Percentiles rank a stretch among this genome's conserved stretches.
Evolutionary conservation across 1,140 invertebrate genomes (phyloP).

Genomic region (Aporrectodea caliginosa): DNA sequence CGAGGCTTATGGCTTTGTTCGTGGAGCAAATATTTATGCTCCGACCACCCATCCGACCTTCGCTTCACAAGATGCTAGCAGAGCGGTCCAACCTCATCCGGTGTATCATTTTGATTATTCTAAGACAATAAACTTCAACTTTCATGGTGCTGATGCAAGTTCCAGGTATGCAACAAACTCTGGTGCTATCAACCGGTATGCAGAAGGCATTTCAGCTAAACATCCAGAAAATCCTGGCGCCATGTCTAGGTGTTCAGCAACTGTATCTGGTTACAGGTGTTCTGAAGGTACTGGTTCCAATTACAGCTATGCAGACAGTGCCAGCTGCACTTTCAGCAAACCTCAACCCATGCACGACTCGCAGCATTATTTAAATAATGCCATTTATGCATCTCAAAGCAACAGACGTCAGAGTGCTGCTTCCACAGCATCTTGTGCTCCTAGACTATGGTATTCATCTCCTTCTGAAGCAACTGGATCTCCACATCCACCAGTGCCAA

Average conservation of each 20-base stretch:
- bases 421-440: too few species aligned
- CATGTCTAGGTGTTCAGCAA: too few species aligned
- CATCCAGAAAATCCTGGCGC: too few species aligned
- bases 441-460: too few species aligned
- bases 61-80: not conserved
- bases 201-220: too few species aligned
- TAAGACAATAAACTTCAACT: not conserved
- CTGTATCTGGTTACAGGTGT: not conserved
- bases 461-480: too few species aligned
- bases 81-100: not conserved
- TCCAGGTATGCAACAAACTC: not conserved
- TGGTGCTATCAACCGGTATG: not conserved
- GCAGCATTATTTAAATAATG: too few species aligned
- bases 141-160: not conserved
- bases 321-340: not conserved
- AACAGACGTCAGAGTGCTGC: too few species aligned
- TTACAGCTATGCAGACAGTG: not conserved
- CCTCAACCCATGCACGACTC: too few species aligned
- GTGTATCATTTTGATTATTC: too few species aligned
- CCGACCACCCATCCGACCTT: not conserved
- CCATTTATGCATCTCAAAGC: too few species aligned
- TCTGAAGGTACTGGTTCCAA: not conserved
- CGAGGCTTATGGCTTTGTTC: slow-evolving; percentile 20
- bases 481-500: too few species aligned
- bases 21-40: slow-evolving; percentile 19